phyloP scores from a whole-genome alignment of 2,797 vertebrate genomes.

The Yasuhikotakia modesta region DNA sequence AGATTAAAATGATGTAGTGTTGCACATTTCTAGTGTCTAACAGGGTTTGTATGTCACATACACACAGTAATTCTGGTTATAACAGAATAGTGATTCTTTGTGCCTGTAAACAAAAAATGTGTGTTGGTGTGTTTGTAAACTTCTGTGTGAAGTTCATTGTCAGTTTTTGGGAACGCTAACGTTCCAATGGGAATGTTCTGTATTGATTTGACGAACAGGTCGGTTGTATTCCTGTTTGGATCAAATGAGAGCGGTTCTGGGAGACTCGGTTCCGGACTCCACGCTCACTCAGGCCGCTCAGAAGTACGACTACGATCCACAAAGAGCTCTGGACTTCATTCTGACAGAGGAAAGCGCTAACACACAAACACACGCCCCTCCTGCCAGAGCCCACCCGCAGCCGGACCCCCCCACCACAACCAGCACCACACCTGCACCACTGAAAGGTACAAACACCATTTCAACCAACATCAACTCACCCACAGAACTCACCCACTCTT shows the following conservation, averaged over 20 bases:
- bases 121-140: too few relatives aligned
- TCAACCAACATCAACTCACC: background rate
- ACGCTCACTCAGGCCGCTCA: slow-evolving; percentile 85
- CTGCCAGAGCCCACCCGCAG: slow-evolving; percentile 43
- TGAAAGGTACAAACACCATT: slow-evolving; percentile 79
- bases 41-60: too few relatives aligned
- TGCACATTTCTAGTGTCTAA: too few relatives aligned
- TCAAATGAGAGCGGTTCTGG: slow-evolving; percentile 90
- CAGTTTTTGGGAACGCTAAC: background rate
- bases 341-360: slow-evolving; percentile 80
- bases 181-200: background rate
- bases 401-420: slow-evolving; percentile 54
- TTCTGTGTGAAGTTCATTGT: background rate
- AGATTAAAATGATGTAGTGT: too few relatives aligned
- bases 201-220: slow-evolving; percentile 76
- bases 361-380: slow-evolving; percentile 38
- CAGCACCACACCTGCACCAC: slow-evolving; percentile 65
- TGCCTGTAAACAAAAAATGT: too few relatives aligned
- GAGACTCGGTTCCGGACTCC: slow-evolving; percentile 86
- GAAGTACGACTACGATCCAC: slow-evolving; percentile 85
- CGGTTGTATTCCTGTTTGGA: slow-evolving; percentile 93
- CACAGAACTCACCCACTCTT: background rate
- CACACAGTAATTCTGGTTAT: too few relatives aligned
- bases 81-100: too few relatives aligned
- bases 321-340: slow-evolving; percentile 87